Percentiles rank a stretch among this genome's conserved stretches.
These are phyloP conservation scores for Carabus problematicus DNA, from an alignment of 2,888 invertebrate species.

Conservation along the genomic window DNA sequence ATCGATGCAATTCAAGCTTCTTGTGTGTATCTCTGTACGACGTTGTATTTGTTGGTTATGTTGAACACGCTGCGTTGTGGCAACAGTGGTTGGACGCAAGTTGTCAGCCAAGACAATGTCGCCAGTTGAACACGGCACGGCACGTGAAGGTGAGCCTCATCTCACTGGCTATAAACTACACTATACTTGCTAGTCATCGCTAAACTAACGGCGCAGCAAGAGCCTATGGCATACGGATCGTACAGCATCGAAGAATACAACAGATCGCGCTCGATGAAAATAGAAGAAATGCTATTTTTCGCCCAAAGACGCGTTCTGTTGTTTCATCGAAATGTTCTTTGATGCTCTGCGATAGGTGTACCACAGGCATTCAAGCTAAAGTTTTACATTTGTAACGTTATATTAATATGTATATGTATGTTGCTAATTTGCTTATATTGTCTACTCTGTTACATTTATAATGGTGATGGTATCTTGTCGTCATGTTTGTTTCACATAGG, in stretches of 20 bases:
- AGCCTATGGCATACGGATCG: too few relatives aligned
- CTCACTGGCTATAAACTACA: constrained; percentile 21
- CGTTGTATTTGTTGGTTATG: constrained; percentile 24
- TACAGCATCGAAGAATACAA: too few relatives aligned
- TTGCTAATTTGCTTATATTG: not conserved
- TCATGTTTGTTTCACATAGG: constrained; percentile 28
- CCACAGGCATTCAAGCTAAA: too few relatives aligned
- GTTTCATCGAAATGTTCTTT: too few relatives aligned
- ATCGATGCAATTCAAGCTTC: too few relatives aligned
- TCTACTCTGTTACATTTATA: constrained; percentile 25
- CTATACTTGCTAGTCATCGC: constrained; percentile 18
- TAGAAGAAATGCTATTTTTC: too few relatives aligned
- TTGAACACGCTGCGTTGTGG: constrained; percentile 42
- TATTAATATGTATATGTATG: too few relatives aligned
- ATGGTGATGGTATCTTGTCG: constrained; percentile 30
- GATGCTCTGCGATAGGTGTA: too few relatives aligned
- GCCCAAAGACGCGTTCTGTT: too few relatives aligned
- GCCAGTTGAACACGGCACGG: constrained; percentile 36
- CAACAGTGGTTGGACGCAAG: constrained; percentile 43
- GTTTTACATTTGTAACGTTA: too few relatives aligned
- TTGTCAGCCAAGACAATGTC: constrained; percentile 44
- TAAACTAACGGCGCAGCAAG: too few relatives aligned
- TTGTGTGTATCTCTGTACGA: constrained; percentile 44
- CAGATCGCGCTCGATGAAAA: too few relatives aligned
- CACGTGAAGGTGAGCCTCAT: constrained; percentile 43